These are phyloP conservation scores for Polydrusus cervinus DNA, from an alignment of 2,888 invertebrate species.

Conservation along the genomic window DNA sequence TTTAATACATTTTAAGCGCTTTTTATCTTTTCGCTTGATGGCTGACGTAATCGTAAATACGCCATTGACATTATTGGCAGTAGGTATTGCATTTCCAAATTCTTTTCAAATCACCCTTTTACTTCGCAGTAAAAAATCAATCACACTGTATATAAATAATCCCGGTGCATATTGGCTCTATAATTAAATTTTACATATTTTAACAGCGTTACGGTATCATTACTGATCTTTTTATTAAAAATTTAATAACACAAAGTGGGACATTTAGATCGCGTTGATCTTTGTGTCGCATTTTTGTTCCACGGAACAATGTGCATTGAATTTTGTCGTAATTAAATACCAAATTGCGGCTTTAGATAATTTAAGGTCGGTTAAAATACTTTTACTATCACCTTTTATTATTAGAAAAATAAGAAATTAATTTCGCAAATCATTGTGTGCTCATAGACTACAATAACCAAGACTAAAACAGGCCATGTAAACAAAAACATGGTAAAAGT, in stretches of 20 bases:
- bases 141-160: no score
- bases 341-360: slow-evolving; percentile 43
- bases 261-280: slow-evolving; percentile 38
- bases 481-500: no score
- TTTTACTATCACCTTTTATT: slow-evolving; percentile 45
- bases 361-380: slow-evolving; percentile 44
- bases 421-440: slow-evolving; percentile 32
- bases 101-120: no score
- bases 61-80: no score
- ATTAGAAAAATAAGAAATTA: slow-evolving; percentile 35
- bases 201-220: neutral
- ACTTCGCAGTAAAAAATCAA: no score
- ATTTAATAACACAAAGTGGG: slow-evolving; percentile 33
- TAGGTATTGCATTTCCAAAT: no score
- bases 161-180: neutral
- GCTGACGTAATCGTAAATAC: no score
- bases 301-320: slow-evolving; percentile 44
- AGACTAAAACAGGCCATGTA: no score
- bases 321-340: slow-evolving; percentile 45
- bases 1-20: no score
- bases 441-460: neutral
- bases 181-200: slow-evolving; percentile 7
- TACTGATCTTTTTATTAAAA: slow-evolving; percentile 36
- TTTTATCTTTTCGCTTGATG: no score
- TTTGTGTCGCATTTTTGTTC: slow-evolving; percentile 29